Conservation (phyloP, 2,113 vertebrate genomes). For the Aptenodytes patagonicus region DNA sequence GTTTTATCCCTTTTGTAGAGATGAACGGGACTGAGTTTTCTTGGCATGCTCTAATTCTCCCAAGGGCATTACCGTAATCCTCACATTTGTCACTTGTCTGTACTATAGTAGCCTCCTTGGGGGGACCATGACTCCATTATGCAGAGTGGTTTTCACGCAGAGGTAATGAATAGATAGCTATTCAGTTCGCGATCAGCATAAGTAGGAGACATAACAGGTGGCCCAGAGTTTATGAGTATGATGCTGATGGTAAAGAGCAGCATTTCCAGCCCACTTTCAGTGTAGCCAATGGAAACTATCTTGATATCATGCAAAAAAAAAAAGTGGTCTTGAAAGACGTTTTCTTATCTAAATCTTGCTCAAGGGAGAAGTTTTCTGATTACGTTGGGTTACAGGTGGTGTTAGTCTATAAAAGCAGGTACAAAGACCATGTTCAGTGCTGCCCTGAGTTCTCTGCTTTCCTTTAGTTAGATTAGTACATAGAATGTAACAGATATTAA, state of each 20-base stretch:
- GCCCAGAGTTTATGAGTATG: neutral
- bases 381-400: neutral
- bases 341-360: neutral
- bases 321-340: neutral
- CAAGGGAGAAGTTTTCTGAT: neutral
- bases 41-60: neutral
- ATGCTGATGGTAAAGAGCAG: neutral
- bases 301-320: neutral
- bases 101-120: neutral
- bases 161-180: neutral
- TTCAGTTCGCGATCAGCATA: neutral
- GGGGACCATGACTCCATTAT: neutral
- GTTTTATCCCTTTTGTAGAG: conserved; percentile 11
- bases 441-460: neutral
- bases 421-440: neutral
- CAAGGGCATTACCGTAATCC: conserved; percentile 7
- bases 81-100: conserved; percentile 1
- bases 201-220: neutral
- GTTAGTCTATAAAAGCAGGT: neutral
- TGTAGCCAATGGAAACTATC: neutral
- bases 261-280: neutral
- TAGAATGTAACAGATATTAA: neutral
- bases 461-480: neutral
- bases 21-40: neutral
- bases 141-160: neutral